Evolutionary conservation across 2,888 invertebrate species (phyloP).

Genomic region (Andrena haemorrhoa): DNA sequence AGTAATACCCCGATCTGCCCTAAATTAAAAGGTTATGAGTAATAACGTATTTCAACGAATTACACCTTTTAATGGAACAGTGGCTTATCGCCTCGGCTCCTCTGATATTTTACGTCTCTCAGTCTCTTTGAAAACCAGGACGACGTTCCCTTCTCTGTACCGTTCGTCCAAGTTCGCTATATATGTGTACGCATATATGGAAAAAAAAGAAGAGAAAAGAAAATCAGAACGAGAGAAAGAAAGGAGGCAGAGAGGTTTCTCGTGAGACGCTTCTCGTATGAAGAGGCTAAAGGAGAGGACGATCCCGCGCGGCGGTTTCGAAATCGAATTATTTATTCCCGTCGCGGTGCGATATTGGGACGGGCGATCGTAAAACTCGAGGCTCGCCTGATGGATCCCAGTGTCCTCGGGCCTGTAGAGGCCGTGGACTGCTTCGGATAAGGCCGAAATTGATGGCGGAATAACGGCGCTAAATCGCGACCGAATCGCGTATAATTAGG

Average conservation of each 20-base stretch:
- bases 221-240: not conserved
- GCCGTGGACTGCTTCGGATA: conserved; percentile 69
- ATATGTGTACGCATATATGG: not conserved
- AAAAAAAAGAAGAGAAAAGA: not conserved
- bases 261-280: not conserved
- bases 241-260: not conserved
- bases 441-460: conserved; percentile 73
- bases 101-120: conserved; percentile 7
- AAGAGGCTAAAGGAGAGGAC: conserved; percentile 30
- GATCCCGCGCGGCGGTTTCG: conserved; percentile 60
- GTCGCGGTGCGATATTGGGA: conserved; percentile 71
- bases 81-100: not conserved
- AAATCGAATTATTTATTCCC: conserved; percentile 74
- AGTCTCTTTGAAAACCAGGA: not conserved
- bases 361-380: conserved; percentile 70
- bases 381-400: conserved; percentile 71
- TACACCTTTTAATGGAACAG: not conserved
- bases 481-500: conserved; percentile 77
- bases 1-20: not conserved
- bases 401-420: conserved; percentile 55
- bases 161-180: conserved; percentile 13
- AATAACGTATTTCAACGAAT: conserved; percentile 18
- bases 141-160: not conserved
- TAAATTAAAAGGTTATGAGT: conserved; percentile 15
- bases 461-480: conserved; percentile 77